Conservation (phyloP, 2,888 invertebrate genomes). For the Onchidella celtica region DNA sequence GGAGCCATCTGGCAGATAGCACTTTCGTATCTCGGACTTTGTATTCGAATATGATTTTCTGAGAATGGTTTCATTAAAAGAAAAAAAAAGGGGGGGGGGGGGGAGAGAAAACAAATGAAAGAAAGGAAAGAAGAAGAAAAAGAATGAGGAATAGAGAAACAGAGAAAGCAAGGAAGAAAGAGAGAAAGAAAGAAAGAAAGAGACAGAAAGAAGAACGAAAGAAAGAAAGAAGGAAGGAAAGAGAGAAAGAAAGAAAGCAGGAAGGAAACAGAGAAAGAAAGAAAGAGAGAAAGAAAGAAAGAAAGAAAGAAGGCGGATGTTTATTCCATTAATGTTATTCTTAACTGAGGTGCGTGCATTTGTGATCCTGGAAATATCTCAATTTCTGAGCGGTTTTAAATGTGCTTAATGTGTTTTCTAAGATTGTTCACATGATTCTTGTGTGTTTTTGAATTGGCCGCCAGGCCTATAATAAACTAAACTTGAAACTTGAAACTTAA, state of each 20-base stretch:
- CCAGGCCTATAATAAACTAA: no score
- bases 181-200: not conserved
- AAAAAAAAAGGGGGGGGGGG: not conserved
- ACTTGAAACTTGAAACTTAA: no score
- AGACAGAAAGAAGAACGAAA: not conserved
- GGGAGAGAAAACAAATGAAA: not conserved
- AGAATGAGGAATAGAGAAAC: not conserved
- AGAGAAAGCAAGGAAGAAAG: no score
- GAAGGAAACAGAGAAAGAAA: not conserved
- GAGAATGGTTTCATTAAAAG: not conserved
- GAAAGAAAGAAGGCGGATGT: not conserved
- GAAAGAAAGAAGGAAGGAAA: not conserved
- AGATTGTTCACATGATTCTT: no score
- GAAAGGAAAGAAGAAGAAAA: constrained; percentile 2
- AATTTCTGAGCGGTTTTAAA: no score
- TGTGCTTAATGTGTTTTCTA: no score
- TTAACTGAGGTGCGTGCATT: no score
- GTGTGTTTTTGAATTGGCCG: no score
- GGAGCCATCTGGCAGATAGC: not conserved
- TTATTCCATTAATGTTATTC: no score
- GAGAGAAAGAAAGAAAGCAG: no score
- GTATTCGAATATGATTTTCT: not conserved
- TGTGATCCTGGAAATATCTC: no score
- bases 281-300: not conserved
- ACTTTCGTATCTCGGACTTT: not conserved